These are phyloP conservation scores for Melanotaenia duboulayi DNA, from an alignment of 2,113 vertebrate genomes.

Conservation along the genomic window DNA sequence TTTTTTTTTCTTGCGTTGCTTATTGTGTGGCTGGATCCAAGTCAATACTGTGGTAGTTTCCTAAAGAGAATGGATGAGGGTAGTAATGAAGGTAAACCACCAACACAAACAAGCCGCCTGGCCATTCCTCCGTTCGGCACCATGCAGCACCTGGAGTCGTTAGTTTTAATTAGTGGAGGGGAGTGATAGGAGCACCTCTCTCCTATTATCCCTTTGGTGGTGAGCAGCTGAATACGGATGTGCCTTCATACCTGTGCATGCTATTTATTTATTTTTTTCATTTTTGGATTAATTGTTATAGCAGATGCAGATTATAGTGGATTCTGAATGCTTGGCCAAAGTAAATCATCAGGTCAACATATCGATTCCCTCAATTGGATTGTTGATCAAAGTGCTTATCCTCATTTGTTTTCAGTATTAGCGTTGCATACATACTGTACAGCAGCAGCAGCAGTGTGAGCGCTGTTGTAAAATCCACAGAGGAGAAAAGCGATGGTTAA, in stretches of 20 bases:
- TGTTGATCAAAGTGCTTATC: slow-evolving; percentile 21
- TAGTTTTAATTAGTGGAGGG: slow-evolving; percentile 83
- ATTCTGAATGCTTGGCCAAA: slow-evolving; percentile 19
- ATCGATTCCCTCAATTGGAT: slow-evolving; percentile 13
- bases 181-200: slow-evolving; percentile 67
- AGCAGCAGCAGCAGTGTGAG: not conserved
- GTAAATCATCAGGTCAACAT: slow-evolving; percentile 16
- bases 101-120: slow-evolving; percentile 79
- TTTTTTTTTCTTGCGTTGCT: slow-evolving; percentile 34
- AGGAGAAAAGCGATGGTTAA: slow-evolving; percentile 7
- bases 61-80: slow-evolving; percentile 81
- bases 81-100: slow-evolving; percentile 80
- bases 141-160: slow-evolving; percentile 79
- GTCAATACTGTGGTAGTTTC: slow-evolving; percentile 71
- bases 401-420: not conserved
- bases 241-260: slow-evolving; percentile 8
- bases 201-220: slow-evolving; percentile 42
- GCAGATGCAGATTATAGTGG: slow-evolving; percentile 1
- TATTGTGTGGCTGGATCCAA: slow-evolving; percentile 46
- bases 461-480: not conserved
- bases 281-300: slow-evolving; percentile 38
- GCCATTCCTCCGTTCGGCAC: slow-evolving; percentile 54
- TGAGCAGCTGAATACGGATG: slow-evolving; percentile 65
- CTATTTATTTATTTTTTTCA: slow-evolving; percentile 23
- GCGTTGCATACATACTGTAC: not conserved